phyloP scores from a whole-genome alignment of 2,113 vertebrate species.

The Aspidoscelis tigris region DNA sequence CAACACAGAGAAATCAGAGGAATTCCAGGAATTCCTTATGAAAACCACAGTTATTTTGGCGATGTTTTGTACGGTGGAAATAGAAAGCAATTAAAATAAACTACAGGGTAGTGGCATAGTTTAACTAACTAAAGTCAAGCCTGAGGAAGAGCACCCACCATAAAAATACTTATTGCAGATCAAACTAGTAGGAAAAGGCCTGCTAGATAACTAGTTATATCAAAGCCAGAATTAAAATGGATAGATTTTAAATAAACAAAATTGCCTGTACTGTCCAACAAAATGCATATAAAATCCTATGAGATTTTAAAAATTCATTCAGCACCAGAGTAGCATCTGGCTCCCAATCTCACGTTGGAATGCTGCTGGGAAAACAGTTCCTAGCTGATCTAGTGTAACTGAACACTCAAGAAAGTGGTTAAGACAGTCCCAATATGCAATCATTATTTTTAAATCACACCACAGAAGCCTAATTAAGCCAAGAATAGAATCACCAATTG shows the following conservation, averaged over 20 bases:
- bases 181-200: neutral
- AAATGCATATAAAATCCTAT: neutral
- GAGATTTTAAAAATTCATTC: slow-evolving; percentile 1
- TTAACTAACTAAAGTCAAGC: slow-evolving; percentile 7
- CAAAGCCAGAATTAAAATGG: neutral
- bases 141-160: slow-evolving; percentile 23
- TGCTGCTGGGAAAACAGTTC: neutral
- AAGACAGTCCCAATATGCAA: neutral
- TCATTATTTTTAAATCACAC: neutral
- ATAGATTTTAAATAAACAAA: slow-evolving; percentile 6
- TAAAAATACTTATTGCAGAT: neutral
- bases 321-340: slow-evolving; percentile 6
- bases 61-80: slow-evolving; percentile 58
- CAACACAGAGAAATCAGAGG: slow-evolving; percentile 58
- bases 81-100: slow-evolving; percentile 52
- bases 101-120: slow-evolving; percentile 36
- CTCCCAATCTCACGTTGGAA: slow-evolving; percentile 18
- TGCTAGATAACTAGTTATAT: neutral
- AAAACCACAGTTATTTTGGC: slow-evolving; percentile 63
- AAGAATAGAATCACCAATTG: neutral
- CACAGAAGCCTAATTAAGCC: neutral
- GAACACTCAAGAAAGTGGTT: accelerated
- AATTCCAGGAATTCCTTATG: slow-evolving; percentile 70
- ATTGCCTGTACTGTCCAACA: neutral
- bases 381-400: neutral